Evolutionary conservation across 64 coral and sea anemone species (phyloP), one percentile per base, ranked within the genome.

Genomic region (Dendronephthya gigantea): DNA sequence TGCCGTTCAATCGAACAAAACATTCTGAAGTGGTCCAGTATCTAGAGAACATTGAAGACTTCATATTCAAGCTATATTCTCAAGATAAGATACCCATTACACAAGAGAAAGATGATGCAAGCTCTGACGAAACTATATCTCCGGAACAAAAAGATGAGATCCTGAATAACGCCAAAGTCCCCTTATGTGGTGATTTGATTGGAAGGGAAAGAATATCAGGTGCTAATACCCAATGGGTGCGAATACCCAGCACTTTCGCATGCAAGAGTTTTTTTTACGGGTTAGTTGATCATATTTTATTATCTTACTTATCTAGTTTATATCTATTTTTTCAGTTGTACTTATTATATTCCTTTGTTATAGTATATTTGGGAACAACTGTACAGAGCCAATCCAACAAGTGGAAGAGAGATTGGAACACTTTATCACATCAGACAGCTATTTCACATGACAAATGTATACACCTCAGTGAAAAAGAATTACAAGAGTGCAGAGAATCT

Each of bases 21-120:
- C 87, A 92, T 86, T 86, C 91, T 17, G 87, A 92, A 82, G 91
- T 92, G n/a, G 82, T 49, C 28, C 83, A 86, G 38, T 92, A 92
- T 47, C 84, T 92, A 19, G 49, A 89, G 17, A 48, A 83, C 13
- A 5, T 92, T 12, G 68, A 92, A 87, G 43, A 89, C 10, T 79
- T 92, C 66, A 23, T 92, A 0, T 12, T 66, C 81, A 51, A 86
- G 75, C 38, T 87, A 39, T 85, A 52, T 52, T 52, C 50, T 16
- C 50, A 12, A 52, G 50, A 52, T 52, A 52, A 52, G 23, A 52
- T 52, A 52, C 50, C 50, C 8, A 8, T 52, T 52, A 12, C 50
- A 52, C 13, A 52, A 52, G 50, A 52, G 50, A 52, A 52, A 22
- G 50, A 52, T 52, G 50, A 52, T 52, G 50, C 23, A 52, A 16